Evolutionary conservation across 1,140 invertebrate genomes (phyloP).

Genomic region (Orchestia grillus): DNA sequence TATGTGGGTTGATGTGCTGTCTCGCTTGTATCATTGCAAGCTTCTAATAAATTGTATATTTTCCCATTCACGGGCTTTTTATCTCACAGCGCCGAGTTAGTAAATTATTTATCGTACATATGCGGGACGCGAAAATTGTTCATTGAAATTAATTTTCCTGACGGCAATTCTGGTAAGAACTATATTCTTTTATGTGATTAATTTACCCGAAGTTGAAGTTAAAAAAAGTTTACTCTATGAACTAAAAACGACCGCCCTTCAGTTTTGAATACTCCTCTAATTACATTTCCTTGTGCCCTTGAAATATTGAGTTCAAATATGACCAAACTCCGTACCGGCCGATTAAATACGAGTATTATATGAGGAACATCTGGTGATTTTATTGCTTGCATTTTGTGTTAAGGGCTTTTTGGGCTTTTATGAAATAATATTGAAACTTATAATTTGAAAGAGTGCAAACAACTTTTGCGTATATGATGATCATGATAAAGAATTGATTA

Average conservation of each 20-base stretch:
- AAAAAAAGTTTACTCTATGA: background rate
- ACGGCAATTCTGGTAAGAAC: background rate
- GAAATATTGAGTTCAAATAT: no score
- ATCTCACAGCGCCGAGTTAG: background rate
- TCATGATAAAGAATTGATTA: background rate
- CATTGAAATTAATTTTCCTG: background rate
- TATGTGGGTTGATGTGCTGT: no score
- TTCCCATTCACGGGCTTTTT: background rate
- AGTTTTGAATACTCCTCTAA: background rate
- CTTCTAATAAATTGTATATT: background rate
- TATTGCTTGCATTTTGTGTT: no score
- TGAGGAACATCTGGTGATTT: no score
- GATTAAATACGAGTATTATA: no score
- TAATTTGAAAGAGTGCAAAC: no score
- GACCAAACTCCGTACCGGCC: no score
- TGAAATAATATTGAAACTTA: no score
- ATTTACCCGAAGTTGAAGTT: background rate
- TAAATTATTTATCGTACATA: background rate
- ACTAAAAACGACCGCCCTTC: background rate
- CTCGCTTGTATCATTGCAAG: background rate
- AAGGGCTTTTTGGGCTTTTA: no score
- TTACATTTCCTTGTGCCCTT: no score
- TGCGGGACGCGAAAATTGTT: background rate
- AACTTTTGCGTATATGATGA: no score
- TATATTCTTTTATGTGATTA: background rate